phyloP scores from a whole-genome alignment of 2,797 vertebrate species.

The Xenopus petersii region DNA sequence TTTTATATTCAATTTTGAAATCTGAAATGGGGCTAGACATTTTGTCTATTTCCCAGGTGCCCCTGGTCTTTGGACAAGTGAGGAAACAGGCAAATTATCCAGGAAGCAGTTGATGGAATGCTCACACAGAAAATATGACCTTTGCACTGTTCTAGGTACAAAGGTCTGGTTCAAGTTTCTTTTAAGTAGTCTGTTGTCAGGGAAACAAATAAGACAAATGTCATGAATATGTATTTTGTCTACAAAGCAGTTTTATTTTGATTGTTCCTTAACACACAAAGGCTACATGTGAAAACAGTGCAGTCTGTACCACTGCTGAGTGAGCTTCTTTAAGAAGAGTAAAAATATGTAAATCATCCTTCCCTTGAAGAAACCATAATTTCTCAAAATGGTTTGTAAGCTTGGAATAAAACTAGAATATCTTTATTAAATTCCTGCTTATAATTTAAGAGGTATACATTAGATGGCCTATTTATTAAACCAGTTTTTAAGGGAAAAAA shows the following conservation, averaged over 20 bases:
- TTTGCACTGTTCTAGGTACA: conserved; percentile 71
- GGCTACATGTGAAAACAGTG: neutral
- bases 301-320: neutral
- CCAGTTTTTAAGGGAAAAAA: too few species aligned
- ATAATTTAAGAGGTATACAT: too few species aligned
- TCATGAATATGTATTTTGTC: conserved; percentile 53
- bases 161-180: conserved; percentile 82
- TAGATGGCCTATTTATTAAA: too few species aligned
- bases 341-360: too few species aligned
- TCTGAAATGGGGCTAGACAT: too few species aligned
- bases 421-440: too few species aligned
- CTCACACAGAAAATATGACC: conserved; percentile 69
- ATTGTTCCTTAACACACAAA: neutral
- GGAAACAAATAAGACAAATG: conserved; percentile 59
- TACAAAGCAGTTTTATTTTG: conserved; percentile 5
- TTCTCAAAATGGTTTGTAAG: too few species aligned
- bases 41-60: too few species aligned
- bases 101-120: conserved; percentile 80
- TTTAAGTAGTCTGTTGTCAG: conserved; percentile 67
- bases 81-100: conserved; percentile 75
- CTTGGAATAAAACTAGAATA: too few species aligned
- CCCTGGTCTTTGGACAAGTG: conserved; percentile 61
- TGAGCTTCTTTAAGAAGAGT: too few species aligned
- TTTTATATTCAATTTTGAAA: too few species aligned
- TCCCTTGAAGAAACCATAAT: too few species aligned